Evolutionary conservation across 2,797 vertebrate genomes (phyloP), one percentile per base, ranked within the genome.

Genomic region (Halcyon leucocephala): DNA sequence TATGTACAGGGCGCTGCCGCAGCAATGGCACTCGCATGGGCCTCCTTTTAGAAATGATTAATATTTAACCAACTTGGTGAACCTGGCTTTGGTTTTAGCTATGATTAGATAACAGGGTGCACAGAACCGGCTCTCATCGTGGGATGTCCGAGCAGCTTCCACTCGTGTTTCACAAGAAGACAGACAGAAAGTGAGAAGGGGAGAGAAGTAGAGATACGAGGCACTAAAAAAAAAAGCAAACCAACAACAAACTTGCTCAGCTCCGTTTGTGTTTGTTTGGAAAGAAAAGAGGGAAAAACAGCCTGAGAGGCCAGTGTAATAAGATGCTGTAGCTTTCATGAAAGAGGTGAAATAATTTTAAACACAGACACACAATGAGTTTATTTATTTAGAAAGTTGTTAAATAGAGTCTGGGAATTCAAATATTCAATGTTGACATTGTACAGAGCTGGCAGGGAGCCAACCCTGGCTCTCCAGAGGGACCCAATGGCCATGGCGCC

Each of bases 341-440:
- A 97, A 98, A 98, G 98, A 97, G 98, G 97, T 98, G 98, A 98
- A 98, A 98, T 98, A 98, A 98, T 98, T 98, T 98, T 98, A 98
- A 98, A 98, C 98, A 98, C 97, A 98, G 98, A 98, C 98, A 98
- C 98, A 99, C 98, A 99, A 98, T 98, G 98, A 98, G 99, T 98
- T 98, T 99, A 98, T 99, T 99, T 99, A 99, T 98, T 99, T 99
- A 99, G 98, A 99, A 98, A 98, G 98, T 98, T 98, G 98, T 99
- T 99, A 99, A 99, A 99, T 98, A 99, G 98, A 99, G 98, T 99
- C 98, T 99, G 99, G 99, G 99, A 99, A 99, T 99, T 99, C 98
- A 99, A 99, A 99, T 99, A 99, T 99, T 99, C 99, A 98, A 98
- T 99, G 99, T 99, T 99, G 99, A 99, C 98, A 99, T 98, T 99